phyloP scores from a whole-genome alignment of 1,140 invertebrate genomes.

The Diorhabda sublineata region DNA sequence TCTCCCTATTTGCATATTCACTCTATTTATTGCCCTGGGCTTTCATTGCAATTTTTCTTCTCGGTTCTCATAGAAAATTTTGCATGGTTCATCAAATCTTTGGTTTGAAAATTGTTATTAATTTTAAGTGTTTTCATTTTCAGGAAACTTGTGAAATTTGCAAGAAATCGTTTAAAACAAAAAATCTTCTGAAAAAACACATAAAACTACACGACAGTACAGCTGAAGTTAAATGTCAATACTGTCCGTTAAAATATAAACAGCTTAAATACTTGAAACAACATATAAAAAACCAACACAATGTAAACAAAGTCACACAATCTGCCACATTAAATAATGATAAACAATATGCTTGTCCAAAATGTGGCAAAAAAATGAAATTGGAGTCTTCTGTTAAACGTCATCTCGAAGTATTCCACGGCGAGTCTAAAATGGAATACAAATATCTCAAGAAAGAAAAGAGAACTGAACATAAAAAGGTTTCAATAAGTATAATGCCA shows the following conservation, averaged over 20 bases:
- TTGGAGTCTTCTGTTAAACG: conserved; percentile 40
- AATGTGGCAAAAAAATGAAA: conserved; percentile 40
- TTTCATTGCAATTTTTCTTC: background rate
- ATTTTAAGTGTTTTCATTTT: background rate
- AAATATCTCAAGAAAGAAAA: background rate
- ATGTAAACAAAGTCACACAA: conserved; percentile 6
- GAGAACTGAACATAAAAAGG: background rate
- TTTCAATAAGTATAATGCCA: background rate
- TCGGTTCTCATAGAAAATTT: too few relatives aligned
- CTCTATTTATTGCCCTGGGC: background rate
- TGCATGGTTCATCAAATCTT: too few relatives aligned
- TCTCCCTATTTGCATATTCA: too few relatives aligned
- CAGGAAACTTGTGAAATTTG: conserved; percentile 30
- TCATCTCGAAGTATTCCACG: conserved; percentile 41
- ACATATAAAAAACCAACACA: conserved; percentile 27
- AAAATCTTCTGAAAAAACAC: conserved; percentile 31
- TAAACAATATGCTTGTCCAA: conserved; percentile 33
- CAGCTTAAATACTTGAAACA: conserved; percentile 22
- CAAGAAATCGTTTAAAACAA: conserved; percentile 33
- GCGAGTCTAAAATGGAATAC: conserved; percentile 20
- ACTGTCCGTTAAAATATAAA: conserved; percentile 27
- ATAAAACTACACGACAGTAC: conserved; percentile 28
- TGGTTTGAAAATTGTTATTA: too few relatives aligned
- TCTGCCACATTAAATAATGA: background rate
- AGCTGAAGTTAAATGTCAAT: conserved; percentile 7